These are phyloP conservation scores for Leptothorax acervorum DNA, from an alignment of 2,888 invertebrate species.

Conservation along the genomic window DNA sequence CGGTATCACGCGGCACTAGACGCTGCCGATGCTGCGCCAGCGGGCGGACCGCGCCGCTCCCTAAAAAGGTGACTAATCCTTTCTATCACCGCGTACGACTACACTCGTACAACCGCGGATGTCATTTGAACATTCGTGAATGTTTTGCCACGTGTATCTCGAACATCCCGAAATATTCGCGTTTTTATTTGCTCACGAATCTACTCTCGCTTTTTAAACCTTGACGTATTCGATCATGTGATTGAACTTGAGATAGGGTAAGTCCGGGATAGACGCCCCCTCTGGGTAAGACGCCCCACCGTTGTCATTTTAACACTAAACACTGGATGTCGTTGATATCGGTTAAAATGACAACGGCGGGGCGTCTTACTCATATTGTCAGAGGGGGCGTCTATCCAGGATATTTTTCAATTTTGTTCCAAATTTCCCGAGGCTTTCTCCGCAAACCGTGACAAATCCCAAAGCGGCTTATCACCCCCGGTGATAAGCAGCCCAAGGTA, in stretches of 20 bases:
- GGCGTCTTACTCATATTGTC: too few relatives aligned
- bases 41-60: too few relatives aligned
- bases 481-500: slow-evolving; percentile 32
- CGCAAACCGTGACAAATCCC: neutral
- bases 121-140: neutral
- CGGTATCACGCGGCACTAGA: neutral
- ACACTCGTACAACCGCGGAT: neutral
- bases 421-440: neutral
- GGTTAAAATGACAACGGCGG: too few relatives aligned
- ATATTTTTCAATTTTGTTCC: neutral
- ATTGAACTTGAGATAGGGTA: neutral
- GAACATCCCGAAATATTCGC: neutral
- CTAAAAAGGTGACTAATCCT: neutral
- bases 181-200: neutral
- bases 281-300: too few relatives aligned
- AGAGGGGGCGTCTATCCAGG: neutral
- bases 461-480: neutral
- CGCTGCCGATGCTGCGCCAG: neutral
- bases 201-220: neutral
- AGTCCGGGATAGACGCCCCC: too few relatives aligned
- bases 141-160: neutral
- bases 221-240: neutral
- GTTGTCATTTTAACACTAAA: too few relatives aligned
- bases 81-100: neutral
- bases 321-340: too few relatives aligned